These are phyloP conservation scores for Hippolais icterina DNA, from an alignment of 2,113 vertebrate species.

Conservation along the genomic window DNA sequence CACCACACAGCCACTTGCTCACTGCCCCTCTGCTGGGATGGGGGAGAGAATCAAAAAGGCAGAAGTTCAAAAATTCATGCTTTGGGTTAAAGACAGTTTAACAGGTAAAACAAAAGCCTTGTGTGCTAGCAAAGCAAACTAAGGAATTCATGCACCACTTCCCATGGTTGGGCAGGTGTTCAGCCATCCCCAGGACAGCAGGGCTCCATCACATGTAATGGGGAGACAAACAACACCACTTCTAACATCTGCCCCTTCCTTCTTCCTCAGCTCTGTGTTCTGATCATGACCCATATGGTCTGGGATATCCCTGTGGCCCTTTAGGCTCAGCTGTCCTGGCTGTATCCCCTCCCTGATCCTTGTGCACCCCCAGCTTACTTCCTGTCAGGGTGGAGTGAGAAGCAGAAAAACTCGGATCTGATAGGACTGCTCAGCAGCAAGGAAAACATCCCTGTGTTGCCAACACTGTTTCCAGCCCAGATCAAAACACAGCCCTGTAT, in stretches of 20 bases:
- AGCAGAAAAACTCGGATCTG: not conserved
- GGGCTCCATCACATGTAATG: accelerated
- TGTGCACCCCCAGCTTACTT: not conserved
- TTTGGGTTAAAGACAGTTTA: not conserved
- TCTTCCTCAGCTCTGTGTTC: not conserved
- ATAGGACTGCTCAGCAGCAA: not conserved
- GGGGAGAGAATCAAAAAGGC: not conserved
- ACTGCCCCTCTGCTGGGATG: accelerated
- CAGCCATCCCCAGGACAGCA: not conserved
- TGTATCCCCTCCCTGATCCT: not conserved
- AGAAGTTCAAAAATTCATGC: not conserved
- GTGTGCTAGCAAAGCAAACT: not conserved
- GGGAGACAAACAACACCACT: not conserved
- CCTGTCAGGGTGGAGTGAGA: not conserved
- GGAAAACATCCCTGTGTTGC: not conserved
- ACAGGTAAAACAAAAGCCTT: not conserved
- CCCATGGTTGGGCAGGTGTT: not conserved
- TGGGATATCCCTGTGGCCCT: not conserved
- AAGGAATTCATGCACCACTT: not conserved
- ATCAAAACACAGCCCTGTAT: not conserved
- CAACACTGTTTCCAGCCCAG: not conserved
- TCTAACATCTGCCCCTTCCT: not conserved
- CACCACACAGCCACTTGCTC: not conserved
- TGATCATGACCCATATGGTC: not conserved
- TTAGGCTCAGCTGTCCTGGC: not conserved